Evolutionary conservation across 2,888 invertebrate species (phyloP).

Genomic region (Platycheirus albimanus): DNA sequence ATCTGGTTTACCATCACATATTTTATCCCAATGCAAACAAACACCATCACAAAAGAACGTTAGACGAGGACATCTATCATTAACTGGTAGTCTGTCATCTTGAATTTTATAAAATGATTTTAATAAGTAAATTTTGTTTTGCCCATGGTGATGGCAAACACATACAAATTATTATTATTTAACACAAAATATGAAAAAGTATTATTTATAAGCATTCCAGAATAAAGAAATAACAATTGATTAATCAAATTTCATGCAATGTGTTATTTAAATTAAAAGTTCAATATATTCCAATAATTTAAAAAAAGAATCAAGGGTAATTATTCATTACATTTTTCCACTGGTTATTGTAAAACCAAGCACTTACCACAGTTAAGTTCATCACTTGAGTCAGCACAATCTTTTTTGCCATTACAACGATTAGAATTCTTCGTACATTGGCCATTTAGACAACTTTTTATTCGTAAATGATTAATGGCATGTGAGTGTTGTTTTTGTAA

Average conservation of each 20-base stretch:
- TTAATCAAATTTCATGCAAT: constrained; percentile 5
- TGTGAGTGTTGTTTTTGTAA: constrained; percentile 6
- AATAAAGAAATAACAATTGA: no score
- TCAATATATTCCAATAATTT: constrained; percentile 30
- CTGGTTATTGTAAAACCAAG: constrained; percentile 66
- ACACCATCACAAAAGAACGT: constrained; percentile 81
- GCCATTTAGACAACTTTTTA: constrained; percentile 84
- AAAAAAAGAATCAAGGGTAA: background rate
- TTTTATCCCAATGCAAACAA: constrained; percentile 82
- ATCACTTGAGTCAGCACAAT: constrained; percentile 86
- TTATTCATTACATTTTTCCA: constrained; percentile 30
- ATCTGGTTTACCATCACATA: constrained; percentile 85
- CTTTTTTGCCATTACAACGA: constrained; percentile 84
- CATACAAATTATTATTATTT: background rate
- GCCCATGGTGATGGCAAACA: background rate
- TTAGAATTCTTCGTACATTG: constrained; percentile 85
- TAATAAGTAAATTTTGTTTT: background rate
- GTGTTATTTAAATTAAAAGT: constrained; percentile 13
- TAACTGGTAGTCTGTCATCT: constrained; percentile 61
- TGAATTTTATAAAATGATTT: constrained; percentile 34
- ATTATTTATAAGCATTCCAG: no score
- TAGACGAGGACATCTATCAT: constrained; percentile 73
- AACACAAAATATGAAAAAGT: background rate
- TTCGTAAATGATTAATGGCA: constrained; percentile 29
- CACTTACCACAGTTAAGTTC: constrained; percentile 85